Evolutionary conservation across 2,888 invertebrate genomes (phyloP).

Genomic region (Athetis lepigone): DNA sequence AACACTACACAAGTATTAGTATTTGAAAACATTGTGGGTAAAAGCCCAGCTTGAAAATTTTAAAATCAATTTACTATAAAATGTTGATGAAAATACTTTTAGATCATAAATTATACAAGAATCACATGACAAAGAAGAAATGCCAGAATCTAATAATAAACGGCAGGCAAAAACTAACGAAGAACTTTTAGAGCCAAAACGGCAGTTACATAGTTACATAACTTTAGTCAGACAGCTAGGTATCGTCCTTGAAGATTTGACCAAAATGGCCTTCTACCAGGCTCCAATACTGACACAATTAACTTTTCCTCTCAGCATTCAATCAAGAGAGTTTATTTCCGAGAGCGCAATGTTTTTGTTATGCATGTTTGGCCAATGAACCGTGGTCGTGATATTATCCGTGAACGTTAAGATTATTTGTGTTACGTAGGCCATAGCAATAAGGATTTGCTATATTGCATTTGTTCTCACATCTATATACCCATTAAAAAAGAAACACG

Average conservation of each 20-base stretch:
- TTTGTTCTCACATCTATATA: neutral
- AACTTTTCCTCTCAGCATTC: conserved; percentile 31
- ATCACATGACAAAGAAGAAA: conserved; percentile 14
- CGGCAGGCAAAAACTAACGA: conserved; percentile 11
- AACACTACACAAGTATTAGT: conserved; percentile 13
- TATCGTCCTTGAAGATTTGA: conserved; percentile 56
- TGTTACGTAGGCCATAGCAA: conserved; percentile 23
- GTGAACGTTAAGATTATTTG: conserved; percentile 46
- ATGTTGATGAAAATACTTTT: neutral
- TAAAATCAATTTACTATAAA: neutral
- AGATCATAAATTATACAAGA: neutral
- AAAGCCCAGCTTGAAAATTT: neutral
- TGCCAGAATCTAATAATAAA: conserved; percentile 39
- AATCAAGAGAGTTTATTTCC: conserved; percentile 59
- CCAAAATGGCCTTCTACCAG: conserved; percentile 48
- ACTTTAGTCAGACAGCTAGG: conserved; percentile 30
- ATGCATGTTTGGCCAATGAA: conserved; percentile 66
- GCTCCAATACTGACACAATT: conserved; percentile 33
- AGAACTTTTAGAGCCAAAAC: conserved; percentile 35
- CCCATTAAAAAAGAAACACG: neutral
- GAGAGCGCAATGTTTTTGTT: conserved; percentile 55
- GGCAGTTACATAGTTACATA: conserved; percentile 28
- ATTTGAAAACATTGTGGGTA: neutral
- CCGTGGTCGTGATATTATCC: conserved; percentile 61
- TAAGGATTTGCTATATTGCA: neutral